These are phyloP conservation scores for Emydoidea blandingii DNA, from an alignment of 2,797 vertebrate genomes.

Conservation along the genomic window DNA sequence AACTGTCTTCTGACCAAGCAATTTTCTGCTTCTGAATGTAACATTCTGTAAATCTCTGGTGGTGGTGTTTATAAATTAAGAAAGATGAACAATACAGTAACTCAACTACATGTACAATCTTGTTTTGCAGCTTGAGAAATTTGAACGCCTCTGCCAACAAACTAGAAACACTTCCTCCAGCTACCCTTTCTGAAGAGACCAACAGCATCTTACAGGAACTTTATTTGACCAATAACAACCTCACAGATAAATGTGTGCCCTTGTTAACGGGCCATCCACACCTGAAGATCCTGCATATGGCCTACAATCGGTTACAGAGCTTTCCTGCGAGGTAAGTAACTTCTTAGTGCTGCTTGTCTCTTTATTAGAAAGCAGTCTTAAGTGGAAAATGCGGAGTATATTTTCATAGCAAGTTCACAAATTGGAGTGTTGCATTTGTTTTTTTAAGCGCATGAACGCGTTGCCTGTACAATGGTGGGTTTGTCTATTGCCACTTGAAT, in stretches of 20 bases:
- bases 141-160: conserved; percentile 96
- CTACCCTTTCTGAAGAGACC: conserved; percentile 93
- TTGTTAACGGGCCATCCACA: conserved; percentile 93
- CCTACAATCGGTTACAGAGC: conserved; percentile 95
- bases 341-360: neutral
- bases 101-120: conserved; percentile 37
- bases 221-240: conserved; percentile 95
- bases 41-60: neutral
- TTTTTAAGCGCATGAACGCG: neutral
- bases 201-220: conserved; percentile 94
- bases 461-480: neutral
- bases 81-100: conserved; percentile 9
- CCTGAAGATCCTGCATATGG: conserved; percentile 95
- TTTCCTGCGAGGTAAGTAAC: conserved; percentile 93
- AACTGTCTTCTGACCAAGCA: neutral
- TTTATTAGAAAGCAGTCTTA: neutral
- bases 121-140: conserved; percentile 88
- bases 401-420: neutral
- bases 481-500: neutral
- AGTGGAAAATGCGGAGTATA: neutral
- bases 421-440: neutral
- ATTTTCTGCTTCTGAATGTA: conserved; percentile 12
- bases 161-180: conserved; percentile 94
- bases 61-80: neutral
- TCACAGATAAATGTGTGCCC: conserved; percentile 96